Conservation (phyloP, 23 tunicate genomes). For the Styela clava region DNA sequence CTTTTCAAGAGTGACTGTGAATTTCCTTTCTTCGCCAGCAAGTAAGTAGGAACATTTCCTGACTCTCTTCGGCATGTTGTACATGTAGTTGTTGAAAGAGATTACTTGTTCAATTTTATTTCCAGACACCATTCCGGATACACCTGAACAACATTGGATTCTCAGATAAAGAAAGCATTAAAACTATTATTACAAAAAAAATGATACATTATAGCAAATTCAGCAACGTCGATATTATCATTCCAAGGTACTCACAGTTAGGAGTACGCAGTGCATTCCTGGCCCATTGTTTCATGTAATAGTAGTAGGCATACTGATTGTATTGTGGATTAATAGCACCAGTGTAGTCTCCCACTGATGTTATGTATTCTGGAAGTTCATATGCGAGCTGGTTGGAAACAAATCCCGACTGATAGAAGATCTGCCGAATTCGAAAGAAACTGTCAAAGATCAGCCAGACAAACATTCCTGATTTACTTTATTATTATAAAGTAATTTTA, state of each 20-base stretch:
- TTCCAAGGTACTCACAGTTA: not conserved
- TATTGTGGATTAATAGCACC: not conserved
- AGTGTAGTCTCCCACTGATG: not conserved
- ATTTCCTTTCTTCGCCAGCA: not conserved
- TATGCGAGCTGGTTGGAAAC: not conserved
- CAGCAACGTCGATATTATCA: no score
- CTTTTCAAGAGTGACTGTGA: not conserved
- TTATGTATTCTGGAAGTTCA: not conserved
- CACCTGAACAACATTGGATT: not conserved
- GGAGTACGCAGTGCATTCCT: not conserved
- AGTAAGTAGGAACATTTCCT: not conserved
- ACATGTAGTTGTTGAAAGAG: conserved; percentile 7
- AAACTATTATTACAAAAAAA: no score
- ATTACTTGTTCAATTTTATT: not conserved
- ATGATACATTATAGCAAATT: no score
- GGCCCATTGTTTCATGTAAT: not conserved
- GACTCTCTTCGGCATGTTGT: conserved; percentile 10
- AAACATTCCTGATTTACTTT: no score
- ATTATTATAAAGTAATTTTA: no score
- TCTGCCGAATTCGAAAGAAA: not conserved
- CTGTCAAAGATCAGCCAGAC: no score
- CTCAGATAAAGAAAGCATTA: no score
- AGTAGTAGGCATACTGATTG: not conserved
- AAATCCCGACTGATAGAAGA: not conserved
- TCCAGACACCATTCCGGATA: not conserved